Percentiles rank a stretch among this genome's conserved stretches.
These are phyloP conservation scores for Drosophila melanocephala DNA, from an alignment of 2,888 invertebrate species.

Conservation along the genomic window DNA sequence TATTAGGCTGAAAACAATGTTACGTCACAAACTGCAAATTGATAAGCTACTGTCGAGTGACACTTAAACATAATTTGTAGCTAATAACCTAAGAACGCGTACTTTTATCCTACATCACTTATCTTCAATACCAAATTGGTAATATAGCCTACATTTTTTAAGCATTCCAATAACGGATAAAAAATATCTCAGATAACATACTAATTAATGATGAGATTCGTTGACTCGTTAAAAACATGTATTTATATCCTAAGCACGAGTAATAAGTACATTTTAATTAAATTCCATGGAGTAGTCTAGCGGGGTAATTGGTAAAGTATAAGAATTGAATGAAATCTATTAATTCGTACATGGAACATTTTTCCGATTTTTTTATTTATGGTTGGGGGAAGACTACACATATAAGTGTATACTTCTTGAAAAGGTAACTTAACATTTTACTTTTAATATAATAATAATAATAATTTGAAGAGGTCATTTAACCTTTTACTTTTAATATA, in stretches of 20 bases:
- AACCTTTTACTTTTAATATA: not conserved
- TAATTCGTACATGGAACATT: not conserved
- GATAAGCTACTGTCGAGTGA: not conserved
- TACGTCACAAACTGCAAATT: not conserved
- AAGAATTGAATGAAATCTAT: not conserved
- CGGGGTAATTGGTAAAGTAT: not conserved
- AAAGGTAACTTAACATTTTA: too few species aligned
- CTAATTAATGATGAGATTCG: not conserved
- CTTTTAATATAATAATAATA: not conserved
- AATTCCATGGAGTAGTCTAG: not conserved
- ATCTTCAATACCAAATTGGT: not conserved
- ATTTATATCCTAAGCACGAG: not conserved
- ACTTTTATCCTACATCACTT: not conserved
- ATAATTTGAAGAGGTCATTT: not conserved
- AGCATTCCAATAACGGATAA: constrained; percentile 2
- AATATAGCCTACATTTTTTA: not conserved
- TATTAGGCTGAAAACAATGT: not conserved
- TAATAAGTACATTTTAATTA: not conserved
- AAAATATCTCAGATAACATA: not conserved
- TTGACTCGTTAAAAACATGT: not conserved
- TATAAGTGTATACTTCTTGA: too few species aligned
- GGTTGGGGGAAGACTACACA: too few species aligned
- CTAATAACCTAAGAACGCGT: not conserved
- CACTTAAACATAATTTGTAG: too few species aligned
- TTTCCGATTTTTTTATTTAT: too few species aligned